Conservation (phyloP, 2,113 vertebrate species). For the Cairina moschata region DNA sequence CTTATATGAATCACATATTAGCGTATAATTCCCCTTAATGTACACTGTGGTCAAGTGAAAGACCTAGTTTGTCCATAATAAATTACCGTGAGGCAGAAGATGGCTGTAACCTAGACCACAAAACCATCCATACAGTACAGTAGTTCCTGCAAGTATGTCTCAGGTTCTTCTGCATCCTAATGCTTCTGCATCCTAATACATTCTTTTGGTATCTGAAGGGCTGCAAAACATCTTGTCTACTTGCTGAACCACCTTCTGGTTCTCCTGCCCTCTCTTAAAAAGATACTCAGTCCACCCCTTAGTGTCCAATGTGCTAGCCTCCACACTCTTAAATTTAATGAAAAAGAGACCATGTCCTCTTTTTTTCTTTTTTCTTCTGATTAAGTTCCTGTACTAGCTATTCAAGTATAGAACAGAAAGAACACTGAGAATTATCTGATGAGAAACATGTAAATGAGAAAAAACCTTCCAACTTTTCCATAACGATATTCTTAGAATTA, state of each 20-base stretch:
- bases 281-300: background rate
- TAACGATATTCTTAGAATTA: slow-evolving; percentile 3
- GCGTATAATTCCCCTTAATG: background rate
- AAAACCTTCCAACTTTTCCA: background rate
- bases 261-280: background rate
- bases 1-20: background rate
- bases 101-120: background rate
- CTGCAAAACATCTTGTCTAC: background rate
- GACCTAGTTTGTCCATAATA: background rate
- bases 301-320: background rate
- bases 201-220: background rate
- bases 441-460: background rate
- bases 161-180: background rate
- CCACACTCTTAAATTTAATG: background rate
- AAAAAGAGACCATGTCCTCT: background rate
- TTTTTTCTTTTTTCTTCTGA: background rate
- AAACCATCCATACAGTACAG: background rate
- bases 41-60: background rate
- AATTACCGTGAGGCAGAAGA: background rate
- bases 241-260: background rate
- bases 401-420: background rate
- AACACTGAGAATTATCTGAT: background rate
- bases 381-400: background rate
- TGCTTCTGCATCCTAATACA: background rate
- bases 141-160: background rate